Evolutionary conservation across 2,113 vertebrate genomes (phyloP).

Genomic region (Macroglossus sobrinus): DNA sequence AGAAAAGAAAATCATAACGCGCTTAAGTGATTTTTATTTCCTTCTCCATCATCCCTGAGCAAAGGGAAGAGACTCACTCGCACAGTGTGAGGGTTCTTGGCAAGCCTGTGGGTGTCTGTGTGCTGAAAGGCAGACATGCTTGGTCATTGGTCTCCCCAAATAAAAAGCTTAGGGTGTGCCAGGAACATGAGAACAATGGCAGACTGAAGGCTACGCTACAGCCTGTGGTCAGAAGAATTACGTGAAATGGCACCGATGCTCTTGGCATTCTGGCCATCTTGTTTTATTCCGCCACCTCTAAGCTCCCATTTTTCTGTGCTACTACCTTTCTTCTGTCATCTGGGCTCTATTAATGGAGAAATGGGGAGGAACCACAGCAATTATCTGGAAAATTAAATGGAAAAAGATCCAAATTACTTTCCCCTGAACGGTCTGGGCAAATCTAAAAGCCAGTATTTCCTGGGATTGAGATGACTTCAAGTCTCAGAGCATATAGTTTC

Average conservation of each 20-base stretch:
- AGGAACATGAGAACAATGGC: conserved; percentile 40
- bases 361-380: conserved; percentile 61
- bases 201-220: neutral
- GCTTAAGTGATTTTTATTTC: neutral
- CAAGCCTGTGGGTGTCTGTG: neutral
- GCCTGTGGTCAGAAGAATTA: conserved; percentile 25
- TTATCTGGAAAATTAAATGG: conserved; percentile 70
- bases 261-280: neutral
- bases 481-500: conserved; percentile 41
- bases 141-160: conserved; percentile 50
- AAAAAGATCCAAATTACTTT: conserved; percentile 59
- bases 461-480: conserved; percentile 54
- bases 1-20: neutral
- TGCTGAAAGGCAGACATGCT: neutral
- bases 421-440: conserved; percentile 4
- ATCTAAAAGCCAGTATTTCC: conserved; percentile 48
- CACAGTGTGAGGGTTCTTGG: neutral
- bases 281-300: neutral
- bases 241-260: neutral
- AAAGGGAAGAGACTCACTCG: neutral
- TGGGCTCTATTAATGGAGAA: conserved; percentile 68
- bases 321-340: conserved; percentile 57
- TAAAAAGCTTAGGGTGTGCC: conserved; percentile 14
- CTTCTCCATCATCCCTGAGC: neutral
- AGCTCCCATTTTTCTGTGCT: conserved; percentile 28